Base-by-base conservation (phyloP, 2,888 invertebrate genomes). In the Plutella xylostella region DNA sequence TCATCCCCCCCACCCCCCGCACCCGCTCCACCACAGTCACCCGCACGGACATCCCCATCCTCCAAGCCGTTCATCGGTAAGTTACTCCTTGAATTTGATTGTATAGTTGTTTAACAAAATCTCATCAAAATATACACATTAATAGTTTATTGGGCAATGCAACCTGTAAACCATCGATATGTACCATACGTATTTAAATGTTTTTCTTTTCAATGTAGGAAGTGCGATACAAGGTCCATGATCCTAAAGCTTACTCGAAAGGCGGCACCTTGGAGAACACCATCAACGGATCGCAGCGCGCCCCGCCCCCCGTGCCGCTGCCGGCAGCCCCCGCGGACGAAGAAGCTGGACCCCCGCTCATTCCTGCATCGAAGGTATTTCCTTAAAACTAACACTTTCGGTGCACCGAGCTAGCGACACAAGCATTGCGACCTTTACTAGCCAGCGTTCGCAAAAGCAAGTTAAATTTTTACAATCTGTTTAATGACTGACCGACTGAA, bases 161-260 rank as follows among this genome's bases (percentile, higher is more conserved):
- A n/a, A n/a, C n/a, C n/a, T n/a, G n/a, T n/a, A n/a, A n/a, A n/a
- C n/a, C n/a, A n/a, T n/a, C n/a, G n/a, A n/a, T n/a, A 28, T 14
- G 14, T 28, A 4, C 17, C 9, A 38, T 7, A n/a, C 18, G 7
- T 38, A 5, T 38, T 11, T 38, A 38, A 38, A 17, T 6, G 7
- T 18, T 7, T 9, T 38, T 15, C 31, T 45, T 45, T 15, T n/a
- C 22, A 33, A 87, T 90, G 86, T 90, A 92, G 91, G 92, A 92
- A 90, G 92, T 92, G 84, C 91, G 92, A 72, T 92, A 91, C 87
- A 92, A 92, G 86, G 91, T 92, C 63, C 91, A 92, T 86, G 92
- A 92, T 86, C 92, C 92, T 50, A 92, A 92, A 83, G 91, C 90
- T 72, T 92, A 92, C 79, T 90, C 91, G 72, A 92, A 92, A 80